Conservation (phyloP, 2,113 vertebrate species). For the Nothoprocta perdicaria region DNA sequence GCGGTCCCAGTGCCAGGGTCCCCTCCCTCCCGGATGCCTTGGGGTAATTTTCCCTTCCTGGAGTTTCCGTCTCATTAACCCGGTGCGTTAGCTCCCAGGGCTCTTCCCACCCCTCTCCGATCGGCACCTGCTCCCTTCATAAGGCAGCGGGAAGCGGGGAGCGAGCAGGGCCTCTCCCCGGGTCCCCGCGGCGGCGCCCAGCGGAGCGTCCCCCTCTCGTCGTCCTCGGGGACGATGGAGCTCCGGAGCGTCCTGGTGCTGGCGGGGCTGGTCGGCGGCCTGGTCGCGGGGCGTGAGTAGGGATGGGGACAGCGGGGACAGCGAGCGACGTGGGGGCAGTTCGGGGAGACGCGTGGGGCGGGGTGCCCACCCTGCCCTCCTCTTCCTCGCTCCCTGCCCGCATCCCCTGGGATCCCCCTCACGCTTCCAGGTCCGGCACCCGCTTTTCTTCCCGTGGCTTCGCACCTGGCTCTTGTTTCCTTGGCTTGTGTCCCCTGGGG, state of each 20-base stretch:
- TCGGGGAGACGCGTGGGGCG: fast-evolving
- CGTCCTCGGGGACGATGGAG: fast-evolving
- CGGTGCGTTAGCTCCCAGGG: fast-evolving
- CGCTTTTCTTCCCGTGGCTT: neutral
- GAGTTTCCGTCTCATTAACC: neutral
- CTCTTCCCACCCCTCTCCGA: neutral
- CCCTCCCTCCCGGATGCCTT: neutral
- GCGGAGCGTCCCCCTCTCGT: fast-evolving
- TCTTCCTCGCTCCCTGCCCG: neutral
- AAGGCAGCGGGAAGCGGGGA: neutral
- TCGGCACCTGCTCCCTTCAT: neutral
- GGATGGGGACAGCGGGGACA: neutral
- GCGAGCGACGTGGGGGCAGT: neutral
- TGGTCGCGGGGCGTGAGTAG: neutral
- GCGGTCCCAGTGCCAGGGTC: neutral
- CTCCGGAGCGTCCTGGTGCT: neutral
- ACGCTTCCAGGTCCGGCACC: neutral
- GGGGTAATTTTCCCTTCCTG: neutral
- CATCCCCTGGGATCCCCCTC: neutral
- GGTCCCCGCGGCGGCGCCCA: neutral
- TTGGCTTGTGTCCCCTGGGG: neutral
- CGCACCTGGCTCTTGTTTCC: neutral
- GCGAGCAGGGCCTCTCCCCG: fast-evolving
- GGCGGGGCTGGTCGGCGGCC: neutral
- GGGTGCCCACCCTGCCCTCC: neutral